Evolutionary conservation across 2,888 invertebrate genomes (phyloP).

Genomic region (Ormyrus labotus): DNA sequence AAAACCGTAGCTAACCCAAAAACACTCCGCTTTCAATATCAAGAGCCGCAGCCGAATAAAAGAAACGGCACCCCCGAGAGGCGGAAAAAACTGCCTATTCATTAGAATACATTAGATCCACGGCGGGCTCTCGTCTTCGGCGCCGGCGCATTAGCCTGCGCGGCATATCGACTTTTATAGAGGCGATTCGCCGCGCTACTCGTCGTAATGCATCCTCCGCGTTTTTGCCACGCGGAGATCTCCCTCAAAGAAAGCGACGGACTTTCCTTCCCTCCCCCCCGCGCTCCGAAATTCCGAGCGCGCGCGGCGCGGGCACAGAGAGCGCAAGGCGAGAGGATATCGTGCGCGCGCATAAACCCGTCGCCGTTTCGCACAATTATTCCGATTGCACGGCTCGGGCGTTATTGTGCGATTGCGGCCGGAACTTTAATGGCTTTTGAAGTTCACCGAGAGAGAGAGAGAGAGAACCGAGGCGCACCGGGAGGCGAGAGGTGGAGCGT

Average conservation of each 20-base stretch:
- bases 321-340: too few species aligned
- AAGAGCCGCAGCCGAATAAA: background rate
- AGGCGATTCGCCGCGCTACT: background rate
- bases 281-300: background rate
- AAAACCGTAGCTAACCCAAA: background rate
- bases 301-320: too few species aligned
- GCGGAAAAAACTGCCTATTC: constrained; percentile 33
- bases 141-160: constrained; percentile 3
- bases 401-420: background rate
- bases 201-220: background rate
- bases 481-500: background rate
- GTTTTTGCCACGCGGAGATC: constrained; percentile 12
- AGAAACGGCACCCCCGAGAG: constrained; percentile 7
- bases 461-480: too few species aligned
- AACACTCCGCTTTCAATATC: constrained; percentile 9
- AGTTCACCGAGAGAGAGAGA: constrained; percentile 25
- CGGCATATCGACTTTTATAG: background rate
- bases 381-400: constrained; percentile 1
- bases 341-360: background rate
- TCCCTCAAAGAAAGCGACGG: constrained; percentile 10
- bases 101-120: background rate
- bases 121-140: constrained; percentile 9
- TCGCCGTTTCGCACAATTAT: constrained; percentile 30
- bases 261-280: background rate
- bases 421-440: constrained; percentile 44